Conservation (phyloP, 2,888 invertebrate species). For the Drosophila neonasuta region DNA sequence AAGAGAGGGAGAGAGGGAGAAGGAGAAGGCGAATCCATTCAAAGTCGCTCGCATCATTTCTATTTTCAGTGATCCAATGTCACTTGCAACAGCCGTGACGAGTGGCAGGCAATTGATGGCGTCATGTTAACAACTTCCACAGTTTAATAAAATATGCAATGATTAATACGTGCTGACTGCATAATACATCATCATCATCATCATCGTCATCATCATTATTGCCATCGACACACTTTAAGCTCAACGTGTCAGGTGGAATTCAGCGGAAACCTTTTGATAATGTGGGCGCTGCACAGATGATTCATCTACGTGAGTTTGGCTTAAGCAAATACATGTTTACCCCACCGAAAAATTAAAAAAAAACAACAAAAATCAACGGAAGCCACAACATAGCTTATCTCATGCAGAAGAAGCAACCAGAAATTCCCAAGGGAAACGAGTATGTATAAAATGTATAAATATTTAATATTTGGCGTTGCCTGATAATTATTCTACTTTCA, state of each 20-base stretch:
- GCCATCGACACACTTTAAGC: conserved; percentile 10
- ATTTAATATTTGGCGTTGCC: conserved; percentile 17
- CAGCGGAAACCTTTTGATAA: conserved; percentile 59
- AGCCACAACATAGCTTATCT: conserved; percentile 20
- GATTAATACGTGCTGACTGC: conserved; percentile 66
- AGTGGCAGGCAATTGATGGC: conserved; percentile 52
- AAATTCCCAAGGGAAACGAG: conserved; percentile 3
- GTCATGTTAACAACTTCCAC: conserved; percentile 48
- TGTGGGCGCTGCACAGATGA: conserved; percentile 47
- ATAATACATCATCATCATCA: conserved; percentile 23
- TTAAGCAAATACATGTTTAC: conserved; percentile 18
- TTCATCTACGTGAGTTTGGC: conserved; percentile 50
- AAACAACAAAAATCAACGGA: conserved; percentile 8
- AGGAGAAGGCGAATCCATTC: not conserved
- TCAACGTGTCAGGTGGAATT: conserved; percentile 46
- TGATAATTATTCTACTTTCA: conserved; percentile 20
- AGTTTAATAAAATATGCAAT: conserved; percentile 30
- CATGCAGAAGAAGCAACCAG: conserved; percentile 10
- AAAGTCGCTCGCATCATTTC: conserved; percentile 55
- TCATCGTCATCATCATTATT: conserved; percentile 15
- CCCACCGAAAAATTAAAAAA: not conserved
- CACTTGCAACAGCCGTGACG: conserved; percentile 48
- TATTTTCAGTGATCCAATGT: conserved; percentile 53
- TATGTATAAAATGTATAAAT: conserved; percentile 12
- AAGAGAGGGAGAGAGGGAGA: not conserved